Percentiles rank a stretch among this genome's conserved stretches.
phyloP scores from a whole-genome alignment of 2,888 invertebrate species.

The Sturmia bella region DNA sequence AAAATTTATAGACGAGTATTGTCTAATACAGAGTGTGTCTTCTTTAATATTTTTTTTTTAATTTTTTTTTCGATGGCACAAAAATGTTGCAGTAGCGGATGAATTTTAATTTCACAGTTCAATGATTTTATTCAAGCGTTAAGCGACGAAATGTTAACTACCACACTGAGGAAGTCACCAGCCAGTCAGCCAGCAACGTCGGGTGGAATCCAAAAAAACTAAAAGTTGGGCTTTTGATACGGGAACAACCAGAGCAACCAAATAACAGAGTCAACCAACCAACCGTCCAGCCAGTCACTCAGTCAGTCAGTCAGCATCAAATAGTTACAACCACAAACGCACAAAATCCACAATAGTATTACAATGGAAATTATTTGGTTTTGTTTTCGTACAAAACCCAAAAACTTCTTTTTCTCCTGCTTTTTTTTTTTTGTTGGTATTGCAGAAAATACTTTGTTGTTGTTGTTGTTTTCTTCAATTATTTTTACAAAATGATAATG shows the following conservation, averaged over 20 bases:
- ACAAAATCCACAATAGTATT: conserved; percentile 66
- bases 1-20: conserved; percentile 59
- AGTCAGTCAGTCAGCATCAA: conserved; percentile 52
- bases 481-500: conserved; percentile 53
- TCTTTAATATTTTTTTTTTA: conserved; percentile 37
- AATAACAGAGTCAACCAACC: conserved; percentile 10
- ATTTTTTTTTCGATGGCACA: conserved; percentile 51
- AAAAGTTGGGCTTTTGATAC: conserved; percentile 10
- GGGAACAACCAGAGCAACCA: conserved; percentile 7
- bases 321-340: conserved; percentile 65
- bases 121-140: conserved; percentile 73
- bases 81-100: conserved; percentile 56
- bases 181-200: conserved; percentile 36
- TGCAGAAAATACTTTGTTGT: conserved; percentile 1
- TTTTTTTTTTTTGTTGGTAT: conserved; percentile 10
- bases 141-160: conserved; percentile 67
- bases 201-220: neutral
- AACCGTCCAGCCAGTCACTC: conserved; percentile 5
- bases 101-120: conserved; percentile 79
- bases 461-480: conserved; percentile 44
- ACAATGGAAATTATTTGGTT: conserved; percentile 68
- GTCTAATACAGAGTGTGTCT: conserved; percentile 42
- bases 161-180: conserved; percentile 61
- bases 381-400: conserved; percentile 21
- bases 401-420: conserved; percentile 7